Evolutionary conservation across 1,140 invertebrate genomes (phyloP), one percentile per base, ranked within the genome.

Genomic region (Limonius californicus): DNA sequence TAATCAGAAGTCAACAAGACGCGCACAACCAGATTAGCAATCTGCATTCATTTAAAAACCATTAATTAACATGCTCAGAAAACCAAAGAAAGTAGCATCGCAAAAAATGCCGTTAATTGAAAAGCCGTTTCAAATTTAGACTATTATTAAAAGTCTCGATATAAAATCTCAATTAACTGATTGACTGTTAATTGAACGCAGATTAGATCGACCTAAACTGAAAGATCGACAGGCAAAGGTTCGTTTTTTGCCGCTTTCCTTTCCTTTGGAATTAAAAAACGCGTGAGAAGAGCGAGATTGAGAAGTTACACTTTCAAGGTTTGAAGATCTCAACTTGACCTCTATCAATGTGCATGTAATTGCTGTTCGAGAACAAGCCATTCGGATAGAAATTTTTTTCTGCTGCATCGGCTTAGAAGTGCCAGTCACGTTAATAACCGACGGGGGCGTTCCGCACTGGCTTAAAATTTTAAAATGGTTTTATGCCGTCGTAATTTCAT

Each of bases 341-440:
- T 39, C 35, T 39, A 39, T 39, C n/a, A 39, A 14, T 14, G 35
- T 39, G n/a, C n/a, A 39, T 39, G 8, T 39, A 39, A 39, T 39
- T 39, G 35, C 35, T n/a, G 35, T 39, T 39, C 35, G n/a, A 39
- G 35, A 39, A 39, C 35, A 14, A 14, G 11, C 35, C 7, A 39
- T 12, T 2, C 35, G 7, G 2, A 12, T 39, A 39, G 11, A 39
- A 39, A 39, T 11, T 39, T 39, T n/a, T 39, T 39, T 39, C 35
- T 6, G 11, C n/a, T 14, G 7, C 11, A 14, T 3, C 16, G 12
- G 7, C 12, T 12, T 50, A 50, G 19, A 50, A 50, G 16, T 50
- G 45, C 45, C 45, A 50, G 45, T 50, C 45, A 50, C 20, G 16
- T 50, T 50, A 50, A 50, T 50, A 50, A 50, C 45, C 7, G 11